These are phyloP conservation scores for Lithophane semibrunnea DNA, from an alignment of 2,888 invertebrate species.

Conservation along the genomic window DNA sequence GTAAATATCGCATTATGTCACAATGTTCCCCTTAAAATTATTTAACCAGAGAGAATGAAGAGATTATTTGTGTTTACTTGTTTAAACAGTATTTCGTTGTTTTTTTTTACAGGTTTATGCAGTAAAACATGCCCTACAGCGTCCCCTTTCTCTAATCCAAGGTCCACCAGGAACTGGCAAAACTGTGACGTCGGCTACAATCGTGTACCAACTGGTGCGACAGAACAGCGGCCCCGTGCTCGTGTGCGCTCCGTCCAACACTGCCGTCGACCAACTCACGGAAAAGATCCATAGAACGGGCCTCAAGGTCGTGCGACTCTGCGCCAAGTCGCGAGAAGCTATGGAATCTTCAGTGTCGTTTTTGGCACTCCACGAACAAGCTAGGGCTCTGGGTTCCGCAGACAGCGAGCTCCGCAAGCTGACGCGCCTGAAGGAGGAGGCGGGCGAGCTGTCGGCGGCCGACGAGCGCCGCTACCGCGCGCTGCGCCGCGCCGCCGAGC, in stretches of 20 bases:
- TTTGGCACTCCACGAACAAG: slow-evolving; percentile 98
- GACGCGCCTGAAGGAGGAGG: slow-evolving; percentile 99
- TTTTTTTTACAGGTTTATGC: slow-evolving; percentile 94
- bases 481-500: slow-evolving; percentile 97
- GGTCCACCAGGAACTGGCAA: slow-evolving; percentile 99
- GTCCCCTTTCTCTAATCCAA: slow-evolving; percentile 98
- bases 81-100: background rate
- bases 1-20: slow-evolving; percentile 73
- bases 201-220: slow-evolving; percentile 99
- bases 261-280: slow-evolving; percentile 99
- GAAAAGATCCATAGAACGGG: slow-evolving; percentile 99
- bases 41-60: too few species aligned
- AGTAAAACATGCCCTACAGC: slow-evolving; percentile 98
- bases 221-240: slow-evolving; percentile 98
- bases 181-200: slow-evolving; percentile 99
- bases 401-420: slow-evolving; percentile 97
- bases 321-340: slow-evolving; percentile 99
- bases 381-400: slow-evolving; percentile 97
- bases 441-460: slow-evolving; percentile 98
- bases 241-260: slow-evolving; percentile 99
- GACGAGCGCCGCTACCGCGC: slow-evolving; percentile 98
- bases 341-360: slow-evolving; percentile 99
- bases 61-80: background rate
- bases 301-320: slow-evolving; percentile 97
- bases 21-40: background rate